A percentile compares a stretch with the other conserved stretches of the same genome.
Conservation (phyloP, 1,140 invertebrate genomes). For the Eufriesea mexicana region DNA sequence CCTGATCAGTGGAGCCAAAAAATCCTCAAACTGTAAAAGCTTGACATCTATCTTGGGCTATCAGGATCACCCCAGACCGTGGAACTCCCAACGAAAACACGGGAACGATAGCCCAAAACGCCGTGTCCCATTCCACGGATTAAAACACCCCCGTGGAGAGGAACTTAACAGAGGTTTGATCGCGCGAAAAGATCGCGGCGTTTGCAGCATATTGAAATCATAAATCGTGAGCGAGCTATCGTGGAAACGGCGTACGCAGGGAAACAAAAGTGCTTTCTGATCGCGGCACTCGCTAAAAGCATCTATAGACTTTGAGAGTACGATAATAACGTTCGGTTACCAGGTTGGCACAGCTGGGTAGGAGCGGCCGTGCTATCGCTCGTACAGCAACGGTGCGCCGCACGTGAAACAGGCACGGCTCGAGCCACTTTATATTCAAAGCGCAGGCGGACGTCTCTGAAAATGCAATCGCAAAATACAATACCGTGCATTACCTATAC, state of each 20-base stretch:
- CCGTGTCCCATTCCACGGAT: no score
- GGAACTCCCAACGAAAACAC: no score
- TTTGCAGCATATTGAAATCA: background rate
- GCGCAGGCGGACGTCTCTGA: conserved; percentile 78
- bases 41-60: no score
- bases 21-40: no score
- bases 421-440: conserved; percentile 79
- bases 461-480: conserved; percentile 81
- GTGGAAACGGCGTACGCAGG: background rate
- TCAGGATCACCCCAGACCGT: no score
- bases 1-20: no score
- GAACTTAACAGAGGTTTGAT: background rate
- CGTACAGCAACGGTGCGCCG: conserved; percentile 42
- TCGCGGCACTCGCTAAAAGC: conserved; percentile 57
- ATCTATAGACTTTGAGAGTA: conserved; percentile 60
- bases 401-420: conserved; percentile 61
- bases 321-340: conserved; percentile 67
- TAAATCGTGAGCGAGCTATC: conserved; percentile 40
- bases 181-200: background rate
- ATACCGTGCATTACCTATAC: conserved; percentile 77
- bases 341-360: conserved; percentile 63
- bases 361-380: conserved; percentile 51
- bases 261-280: conserved; percentile 60
- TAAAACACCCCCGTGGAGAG: no score
- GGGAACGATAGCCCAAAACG: no score